Base-by-base conservation (phyloP, 2,888 invertebrate genomes). In the Sarcophaga rosellei region DNA sequence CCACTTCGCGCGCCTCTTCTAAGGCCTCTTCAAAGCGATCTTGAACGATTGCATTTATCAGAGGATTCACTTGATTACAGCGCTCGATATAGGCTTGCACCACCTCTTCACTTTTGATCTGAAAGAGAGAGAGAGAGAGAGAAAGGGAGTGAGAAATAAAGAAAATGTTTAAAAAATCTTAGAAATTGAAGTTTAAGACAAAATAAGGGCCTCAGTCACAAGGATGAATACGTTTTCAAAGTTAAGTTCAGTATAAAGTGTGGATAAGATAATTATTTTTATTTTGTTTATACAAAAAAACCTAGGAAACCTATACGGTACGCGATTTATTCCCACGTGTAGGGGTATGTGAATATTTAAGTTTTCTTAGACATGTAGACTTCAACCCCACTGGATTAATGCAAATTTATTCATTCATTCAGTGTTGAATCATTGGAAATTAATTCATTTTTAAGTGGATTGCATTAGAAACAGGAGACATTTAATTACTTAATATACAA, bases 31-130 rank as follows among this genome's bases (percentile, higher is more conserved):
- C 95, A 91, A 96, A 98, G 65, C 97, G 94, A 53, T 97, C 95
- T 88, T 97, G 96, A 4, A 97, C 96, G 4, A 98, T 95, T 20
- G 97, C 97, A 92, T 98, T 98, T 70, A 98, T 91, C 57, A 95
- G 93, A 0, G 96, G 95, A 92, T 98, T 97, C 0, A 97, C 96
- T 93, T 96, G 95, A 89, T 95, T 95, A 88, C 97, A 96, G 86
- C 97, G 94, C 17, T 95, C 94, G 89, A 98, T 96, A 91, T 96
- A 98, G 0, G 96, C 95, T 89, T 94, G 92, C 44, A 97, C 95
- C 44, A 97, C 95, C 90, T 94, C 94, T 93, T 95, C 96, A 90
- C 96, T 95, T 88, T 95, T 95, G 80, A 96, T 93, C 96, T 97
- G 93, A 63, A 94, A 88, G 59, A 79, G 84, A 79, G 61, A 73